Base-by-base conservation (phyloP, 2,113 vertebrate genomes). In the Catharus bicknelli region DNA sequence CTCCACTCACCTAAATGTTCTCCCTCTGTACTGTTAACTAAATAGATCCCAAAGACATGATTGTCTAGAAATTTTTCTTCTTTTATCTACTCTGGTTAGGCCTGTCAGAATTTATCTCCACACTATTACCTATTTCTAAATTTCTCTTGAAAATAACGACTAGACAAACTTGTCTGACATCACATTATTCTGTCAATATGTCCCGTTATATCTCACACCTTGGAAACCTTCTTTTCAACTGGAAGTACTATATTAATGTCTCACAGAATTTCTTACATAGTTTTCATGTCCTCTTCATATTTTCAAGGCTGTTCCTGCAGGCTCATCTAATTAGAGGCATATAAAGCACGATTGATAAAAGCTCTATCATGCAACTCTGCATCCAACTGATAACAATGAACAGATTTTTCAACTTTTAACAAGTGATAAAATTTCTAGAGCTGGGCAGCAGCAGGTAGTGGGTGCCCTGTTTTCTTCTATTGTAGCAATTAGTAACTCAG, bases 261-360 rank as follows among this genome's bases (percentile, higher is more conserved):
- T 86, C 25, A 32, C 0, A 47, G 32, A 83, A 32, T 74, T 83
- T 94, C 73, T 81, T 43, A 88, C 51, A 57, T 83, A 16, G 22
- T 90, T 88, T 81, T 88, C 48, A 45, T 40, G 32, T 62, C 11
- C 34, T 62, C 38, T 86, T 86, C 76, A 34, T 17, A 61, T 64
- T 86, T 92, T 88, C 67, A 80, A 78, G 92, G 70, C 54, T 83
- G 32, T 12, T 90, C 19, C 32, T 87, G 61, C 87, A 83, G 47
- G 63, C 59, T 83, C 4, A 12, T 43, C 68, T 95, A 94, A 88
- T 88, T 91, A 91, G 25, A 83, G 51, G 45, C 23, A 27, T 10
- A 83, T 18, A 34, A 91, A 93, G 30, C 29, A 80, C 5, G 15
- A 58, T 2, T 86, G 50, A 80, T 80, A 80, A 59, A 95, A 95